phyloP scores from a whole-genome alignment of 2,888 invertebrate species.

The Allygus modestus region DNA sequence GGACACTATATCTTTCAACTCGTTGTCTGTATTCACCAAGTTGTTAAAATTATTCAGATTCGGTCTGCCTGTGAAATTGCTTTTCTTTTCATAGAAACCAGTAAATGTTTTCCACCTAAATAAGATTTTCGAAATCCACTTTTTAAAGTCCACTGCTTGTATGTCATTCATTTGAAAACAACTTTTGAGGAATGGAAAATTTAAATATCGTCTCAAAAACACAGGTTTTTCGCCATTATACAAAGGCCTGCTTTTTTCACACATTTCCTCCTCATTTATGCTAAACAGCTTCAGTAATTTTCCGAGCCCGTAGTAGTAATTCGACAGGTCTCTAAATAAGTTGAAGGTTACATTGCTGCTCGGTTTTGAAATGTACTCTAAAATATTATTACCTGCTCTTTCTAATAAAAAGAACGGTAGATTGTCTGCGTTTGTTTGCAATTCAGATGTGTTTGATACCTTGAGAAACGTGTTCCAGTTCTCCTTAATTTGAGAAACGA shows the following conservation, averaged over 20 bases:
- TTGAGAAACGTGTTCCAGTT: constrained; percentile 23
- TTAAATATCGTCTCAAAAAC: constrained; percentile 45
- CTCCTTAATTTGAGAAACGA: constrained; percentile 17
- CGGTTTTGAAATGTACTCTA: constrained; percentile 22
- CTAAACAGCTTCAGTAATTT: constrained; percentile 34
- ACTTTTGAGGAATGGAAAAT: constrained; percentile 25
- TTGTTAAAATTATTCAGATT: constrained; percentile 42
- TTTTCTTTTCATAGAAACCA: constrained; percentile 21
- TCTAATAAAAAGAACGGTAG: constrained; percentile 36
- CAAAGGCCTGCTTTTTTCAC: constrained; percentile 36
- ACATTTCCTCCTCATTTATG: neutral
- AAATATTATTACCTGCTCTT: constrained; percentile 27
- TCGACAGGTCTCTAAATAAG: constrained; percentile 30
- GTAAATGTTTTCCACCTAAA: constrained; percentile 41
- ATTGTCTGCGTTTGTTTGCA: constrained; percentile 9
- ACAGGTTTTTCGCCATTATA: constrained; percentile 36
- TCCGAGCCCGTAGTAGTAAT: constrained; percentile 42
- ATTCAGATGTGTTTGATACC: constrained; percentile 21
- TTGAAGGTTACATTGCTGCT: neutral
- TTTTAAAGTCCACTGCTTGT: constrained; percentile 33
- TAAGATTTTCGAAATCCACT: constrained; percentile 37
- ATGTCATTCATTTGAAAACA: constrained; percentile 46
- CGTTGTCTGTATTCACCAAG: constrained; percentile 22
- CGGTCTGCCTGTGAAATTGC: constrained; percentile 8
- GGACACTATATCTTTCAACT: constrained; percentile 24